Percentiles rank a stretch among this genome's conserved stretches.
These are phyloP conservation scores for Scolanthus callimorphus DNA, from an alignment of 92 coral and sea anemone genomes.

Conservation along the genomic window DNA sequence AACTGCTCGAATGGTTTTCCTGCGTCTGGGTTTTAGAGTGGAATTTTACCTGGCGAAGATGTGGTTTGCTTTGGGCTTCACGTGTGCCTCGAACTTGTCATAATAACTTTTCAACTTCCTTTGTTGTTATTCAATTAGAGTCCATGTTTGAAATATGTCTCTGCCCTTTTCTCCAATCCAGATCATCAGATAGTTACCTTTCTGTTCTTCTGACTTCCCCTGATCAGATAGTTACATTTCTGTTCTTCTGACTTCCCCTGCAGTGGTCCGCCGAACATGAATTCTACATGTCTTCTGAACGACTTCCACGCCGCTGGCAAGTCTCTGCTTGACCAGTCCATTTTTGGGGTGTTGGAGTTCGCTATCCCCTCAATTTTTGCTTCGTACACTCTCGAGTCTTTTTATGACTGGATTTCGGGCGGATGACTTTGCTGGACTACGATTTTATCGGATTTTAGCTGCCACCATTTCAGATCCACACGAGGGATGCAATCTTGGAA, in stretches of 20 bases:
- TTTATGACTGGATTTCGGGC: background rate
- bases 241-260: too few relatives aligned
- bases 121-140: background rate
- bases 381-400: background rate
- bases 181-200: background rate
- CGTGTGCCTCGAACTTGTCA: background rate
- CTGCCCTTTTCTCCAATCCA: background rate
- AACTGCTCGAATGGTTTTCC: constrained; percentile 14
- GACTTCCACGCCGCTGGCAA: background rate
- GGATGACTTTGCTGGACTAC: background rate
- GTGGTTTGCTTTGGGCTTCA: background rate
- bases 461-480: background rate
- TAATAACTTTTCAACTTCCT: background rate
- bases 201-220: background rate
- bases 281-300: background rate
- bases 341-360: background rate
- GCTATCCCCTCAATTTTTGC: background rate
- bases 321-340: background rate
- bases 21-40: constrained; percentile 5
- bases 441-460: background rate
- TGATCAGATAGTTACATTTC: too few relatives aligned
- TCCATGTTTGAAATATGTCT: background rate
- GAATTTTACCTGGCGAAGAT: constrained; percentile 5
- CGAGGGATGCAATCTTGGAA: background rate
- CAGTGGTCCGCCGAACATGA: background rate